phyloP scores from a whole-genome alignment of 2,113 vertebrate species.

The Leptosomus discolor region DNA sequence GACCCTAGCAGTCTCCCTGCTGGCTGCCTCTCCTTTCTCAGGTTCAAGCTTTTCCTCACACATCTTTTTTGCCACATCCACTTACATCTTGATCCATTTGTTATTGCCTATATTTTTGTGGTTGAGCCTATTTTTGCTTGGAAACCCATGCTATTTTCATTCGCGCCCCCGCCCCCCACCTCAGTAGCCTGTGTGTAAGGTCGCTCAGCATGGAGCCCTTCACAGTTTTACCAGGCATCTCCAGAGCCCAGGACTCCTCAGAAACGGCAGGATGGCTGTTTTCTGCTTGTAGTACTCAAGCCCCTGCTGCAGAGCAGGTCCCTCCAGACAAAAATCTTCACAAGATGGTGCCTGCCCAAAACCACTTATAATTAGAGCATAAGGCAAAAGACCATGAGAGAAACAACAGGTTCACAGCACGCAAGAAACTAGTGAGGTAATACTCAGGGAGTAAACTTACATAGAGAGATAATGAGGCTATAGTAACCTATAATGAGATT shows the following conservation, averaged over 20 bases:
- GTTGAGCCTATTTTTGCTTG: not conserved
- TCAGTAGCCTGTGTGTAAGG: not conserved
- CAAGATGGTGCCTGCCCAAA: not conserved
- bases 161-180: accelerated
- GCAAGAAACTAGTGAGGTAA: not conserved
- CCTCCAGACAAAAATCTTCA: not conserved
- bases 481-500: not conserved
- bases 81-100: not conserved
- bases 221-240: not conserved
- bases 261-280: not conserved
- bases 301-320: not conserved
- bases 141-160: accelerated
- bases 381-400: not conserved
- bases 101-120: not conserved
- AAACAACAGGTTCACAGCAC: not conserved
- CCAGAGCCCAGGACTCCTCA: not conserved
- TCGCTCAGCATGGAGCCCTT: not conserved
- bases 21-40: not conserved
- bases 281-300: not conserved
- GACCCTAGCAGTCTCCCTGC: not conserved
- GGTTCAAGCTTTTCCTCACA: not conserved
- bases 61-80: not conserved
- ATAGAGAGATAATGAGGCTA: not conserved
- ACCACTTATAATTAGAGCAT: not conserved
- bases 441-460: not conserved